Percentiles rank a stretch among this genome's conserved stretches.
Evolutionary conservation across 2,888 invertebrate species (phyloP).

Genomic region (Atherix ibis): DNA sequence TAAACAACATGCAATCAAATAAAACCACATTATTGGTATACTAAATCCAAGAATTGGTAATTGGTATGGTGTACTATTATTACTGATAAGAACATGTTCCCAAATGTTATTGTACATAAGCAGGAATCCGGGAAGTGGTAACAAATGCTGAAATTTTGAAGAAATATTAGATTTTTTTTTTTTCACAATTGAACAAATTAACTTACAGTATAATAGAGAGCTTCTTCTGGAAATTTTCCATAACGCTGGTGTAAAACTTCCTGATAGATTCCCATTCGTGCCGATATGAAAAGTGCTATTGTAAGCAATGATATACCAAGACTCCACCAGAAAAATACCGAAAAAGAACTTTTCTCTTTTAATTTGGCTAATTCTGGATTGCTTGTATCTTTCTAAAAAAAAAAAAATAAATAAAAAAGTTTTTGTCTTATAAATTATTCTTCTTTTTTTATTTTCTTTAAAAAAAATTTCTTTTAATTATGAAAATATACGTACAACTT

Average conservation of each 20-base stretch:
- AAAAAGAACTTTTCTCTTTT: constrained; percentile 15
- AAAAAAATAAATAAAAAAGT: constrained; percentile 9
- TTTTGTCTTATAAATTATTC: not conserved
- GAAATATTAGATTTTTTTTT: constrained; percentile 4
- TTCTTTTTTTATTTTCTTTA: constrained; percentile 1
- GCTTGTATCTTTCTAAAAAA: constrained; percentile 35
- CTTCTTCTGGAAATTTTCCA: constrained; percentile 86
- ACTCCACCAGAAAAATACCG: constrained; percentile 42
- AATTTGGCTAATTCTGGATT: constrained; percentile 37
- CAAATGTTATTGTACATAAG: constrained; percentile 62
- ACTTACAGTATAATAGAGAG: constrained; percentile 65
- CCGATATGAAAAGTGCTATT: constrained; percentile 78
- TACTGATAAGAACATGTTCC: constrained; percentile 57
- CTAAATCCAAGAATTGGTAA: constrained; percentile 42
- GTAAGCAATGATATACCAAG: constrained; percentile 69
- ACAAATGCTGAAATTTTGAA: constrained; percentile 47
- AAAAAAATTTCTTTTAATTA: not conserved
- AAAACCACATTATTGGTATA: constrained; percentile 62
- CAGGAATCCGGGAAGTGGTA: constrained; percentile 81
- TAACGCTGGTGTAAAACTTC: constrained; percentile 66
- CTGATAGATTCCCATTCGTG: constrained; percentile 90
- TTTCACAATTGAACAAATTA: too few species aligned
- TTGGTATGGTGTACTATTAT: constrained; percentile 39
- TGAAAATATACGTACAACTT: constrained; percentile 39
- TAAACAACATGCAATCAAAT: constrained; percentile 63